Conservation (phyloP, 1,140 invertebrate genomes). For the Anadara kagoshimensis region DNA sequence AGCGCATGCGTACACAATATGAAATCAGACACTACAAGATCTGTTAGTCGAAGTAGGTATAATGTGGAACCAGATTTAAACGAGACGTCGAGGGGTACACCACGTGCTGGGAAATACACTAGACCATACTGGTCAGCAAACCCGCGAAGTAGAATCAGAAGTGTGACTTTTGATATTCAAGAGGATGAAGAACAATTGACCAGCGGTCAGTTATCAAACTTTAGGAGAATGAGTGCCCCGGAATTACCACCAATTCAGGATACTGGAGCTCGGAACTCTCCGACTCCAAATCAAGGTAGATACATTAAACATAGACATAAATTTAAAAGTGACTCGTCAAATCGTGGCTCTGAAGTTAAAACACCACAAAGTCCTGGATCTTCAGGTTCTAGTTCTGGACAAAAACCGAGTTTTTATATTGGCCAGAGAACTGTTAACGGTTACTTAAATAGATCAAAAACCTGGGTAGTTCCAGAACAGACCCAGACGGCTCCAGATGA, state of each 20-base stretch:
- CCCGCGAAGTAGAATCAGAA: slow-evolving; percentile 18
- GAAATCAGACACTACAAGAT: slow-evolving; percentile 40
- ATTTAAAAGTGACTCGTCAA: slow-evolving; percentile 19
- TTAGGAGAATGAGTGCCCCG: slow-evolving; percentile 50
- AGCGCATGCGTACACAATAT: slow-evolving; percentile 40
- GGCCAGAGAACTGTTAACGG: no score
- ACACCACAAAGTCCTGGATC: slow-evolving; percentile 29
- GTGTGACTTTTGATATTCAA: slow-evolving; percentile 35
- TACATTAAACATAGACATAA: no score
- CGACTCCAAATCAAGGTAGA: slow-evolving; percentile 6
- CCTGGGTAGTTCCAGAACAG: slow-evolving; percentile 33
- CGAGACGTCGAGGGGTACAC: slow-evolving; percentile 26
- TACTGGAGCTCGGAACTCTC: slow-evolving; percentile 10
- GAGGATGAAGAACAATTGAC: slow-evolving; percentile 10
- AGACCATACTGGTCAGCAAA: slow-evolving; percentile 25
- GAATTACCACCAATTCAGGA: slow-evolving; percentile 48
- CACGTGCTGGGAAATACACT: slow-evolving; percentile 3
- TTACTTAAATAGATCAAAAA: slow-evolving; percentile 29
- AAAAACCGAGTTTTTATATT: no score
- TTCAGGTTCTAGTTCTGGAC: slow-evolving; percentile 15
- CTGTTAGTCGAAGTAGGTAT: slow-evolving; percentile 17
- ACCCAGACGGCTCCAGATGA: slow-evolving; percentile 7
- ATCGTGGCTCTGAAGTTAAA: slow-evolving; percentile 6
- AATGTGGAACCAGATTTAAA: slow-evolving; percentile 35
- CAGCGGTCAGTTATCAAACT: slow-evolving; percentile 2